Evolutionary conservation across 2,888 invertebrate genomes (phyloP).

Genomic region (Frankliniella intonsa): DNA sequence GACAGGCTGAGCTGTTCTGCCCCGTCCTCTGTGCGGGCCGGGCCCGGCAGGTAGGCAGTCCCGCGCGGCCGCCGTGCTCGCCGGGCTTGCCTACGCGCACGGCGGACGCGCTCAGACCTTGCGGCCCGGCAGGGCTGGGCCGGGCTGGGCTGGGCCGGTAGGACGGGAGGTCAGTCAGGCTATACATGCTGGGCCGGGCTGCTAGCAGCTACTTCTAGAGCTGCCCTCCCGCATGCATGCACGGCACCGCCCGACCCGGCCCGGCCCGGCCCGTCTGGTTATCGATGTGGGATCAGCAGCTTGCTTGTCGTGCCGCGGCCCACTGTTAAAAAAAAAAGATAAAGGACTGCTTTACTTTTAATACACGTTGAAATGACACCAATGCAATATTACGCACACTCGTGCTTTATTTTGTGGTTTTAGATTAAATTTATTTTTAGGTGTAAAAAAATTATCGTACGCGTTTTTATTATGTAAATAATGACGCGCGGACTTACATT

Average conservation of each 20-base stretch:
- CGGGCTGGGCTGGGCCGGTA: not conserved
- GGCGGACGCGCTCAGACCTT: not conserved
- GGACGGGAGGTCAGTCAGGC: no score
- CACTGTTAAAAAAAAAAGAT: not conserved
- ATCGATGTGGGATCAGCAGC: not conserved
- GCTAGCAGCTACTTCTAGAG: no score
- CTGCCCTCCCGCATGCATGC: no score
- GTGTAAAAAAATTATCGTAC: not conserved
- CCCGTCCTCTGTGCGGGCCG: not conserved
- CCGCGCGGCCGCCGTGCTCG: not conserved
- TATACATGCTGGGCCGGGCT: no score
- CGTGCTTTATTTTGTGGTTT: no score
- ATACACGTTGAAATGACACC: not conserved
- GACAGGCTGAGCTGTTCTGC: no score
- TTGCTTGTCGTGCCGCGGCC: not conserved
- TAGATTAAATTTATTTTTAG: no score
- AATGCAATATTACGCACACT: no score
- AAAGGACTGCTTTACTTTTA: not conserved
- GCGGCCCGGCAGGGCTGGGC: not conserved
- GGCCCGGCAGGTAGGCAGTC: not conserved
- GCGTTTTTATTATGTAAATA: no score
- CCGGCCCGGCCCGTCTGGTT: not conserved
- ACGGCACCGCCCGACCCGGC: not conserved
- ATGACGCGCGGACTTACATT: no score
- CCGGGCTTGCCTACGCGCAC: not conserved